Base-by-base conservation (phyloP, 2,797 vertebrate genomes). In the Lemur catta region DNA sequence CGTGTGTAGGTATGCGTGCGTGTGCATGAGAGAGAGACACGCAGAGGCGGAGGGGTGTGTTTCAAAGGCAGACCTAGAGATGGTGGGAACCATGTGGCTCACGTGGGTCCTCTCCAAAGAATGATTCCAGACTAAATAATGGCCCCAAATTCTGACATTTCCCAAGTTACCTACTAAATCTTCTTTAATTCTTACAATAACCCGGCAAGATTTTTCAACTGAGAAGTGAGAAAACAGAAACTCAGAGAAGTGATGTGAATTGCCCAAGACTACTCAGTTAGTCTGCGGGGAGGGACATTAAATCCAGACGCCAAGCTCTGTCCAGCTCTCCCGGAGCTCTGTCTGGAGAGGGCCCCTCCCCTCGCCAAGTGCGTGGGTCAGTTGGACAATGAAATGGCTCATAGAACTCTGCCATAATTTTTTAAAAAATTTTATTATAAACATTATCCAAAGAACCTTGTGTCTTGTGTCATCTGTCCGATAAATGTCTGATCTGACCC, bases 1-100 rank as follows among this genome's bases (percentile, higher is more conserved):
- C 28, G 6, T 6, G 6, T 6, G 7, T 11, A 46, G 43, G 43
- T 12, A 13, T 12, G 9, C 6, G n/a, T 41, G 9, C 35, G 0
- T 24, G 3, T 14, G 4, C 57, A 7, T 2, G 0, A 65, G 63
- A 89, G 26, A 74, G 8, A 63, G 28, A 38, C 30, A 65, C 4
- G 3, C 22, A 22, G 65, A 11, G 8, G 11, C 9, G 2, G 69
- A 41, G 41, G 72, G 50, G 30, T 63, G 8, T 65, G 74, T 48
- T 85, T 74, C 38, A 55, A 61, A 78, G 82, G 52, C n/a, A 86
- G 41, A 55, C 28, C 13, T 48, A 38, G 71, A 52, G 11, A 11
- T 43, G 38, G 15, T 15, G 13, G 38, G 43, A 33, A 72, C 52
- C 65, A 17, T 10, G 13, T 2, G 55, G 26, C 5, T 94, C 81